A percentile compares a stretch with the other conserved stretches of the same genome.
Evolutionary conservation across 1,140 invertebrate species (phyloP).

Genomic region (Sesamia nonagrioides): DNA sequence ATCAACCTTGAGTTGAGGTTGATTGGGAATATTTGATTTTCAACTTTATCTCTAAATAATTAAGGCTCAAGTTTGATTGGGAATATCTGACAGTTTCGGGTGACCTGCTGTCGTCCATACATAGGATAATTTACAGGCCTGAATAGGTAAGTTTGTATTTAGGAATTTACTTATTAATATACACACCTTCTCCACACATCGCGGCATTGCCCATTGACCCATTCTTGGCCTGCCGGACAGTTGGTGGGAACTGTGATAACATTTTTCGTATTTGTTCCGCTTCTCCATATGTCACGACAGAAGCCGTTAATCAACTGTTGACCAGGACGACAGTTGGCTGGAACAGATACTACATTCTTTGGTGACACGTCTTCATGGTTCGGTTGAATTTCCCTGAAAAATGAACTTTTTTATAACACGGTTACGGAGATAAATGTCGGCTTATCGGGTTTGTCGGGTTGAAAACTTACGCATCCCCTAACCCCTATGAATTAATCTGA

Average conservation of each 20-base stretch:
- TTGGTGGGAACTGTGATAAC: slow-evolving; percentile 53
- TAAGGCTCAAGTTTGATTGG: too few species aligned
- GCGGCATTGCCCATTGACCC: slow-evolving; percentile 56
- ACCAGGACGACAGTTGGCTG: slow-evolving; percentile 59
- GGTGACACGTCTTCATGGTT: background rate
- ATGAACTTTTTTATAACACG: background rate
- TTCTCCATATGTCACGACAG: slow-evolving; percentile 61
- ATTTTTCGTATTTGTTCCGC: slow-evolving; percentile 20
- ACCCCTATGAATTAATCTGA: too few species aligned
- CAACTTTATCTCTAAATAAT: too few species aligned
- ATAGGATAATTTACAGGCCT: too few species aligned
- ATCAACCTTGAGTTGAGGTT: too few species aligned
- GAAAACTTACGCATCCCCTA: too few species aligned
- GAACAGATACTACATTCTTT: slow-evolving; percentile 44
- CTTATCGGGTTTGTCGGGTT: too few species aligned
- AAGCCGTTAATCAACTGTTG: slow-evolving; percentile 59
- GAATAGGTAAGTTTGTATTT: background rate
- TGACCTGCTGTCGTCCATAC: too few species aligned
- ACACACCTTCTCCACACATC: slow-evolving; percentile 53
- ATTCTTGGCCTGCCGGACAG: slow-evolving; percentile 52
- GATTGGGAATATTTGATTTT: too few species aligned
- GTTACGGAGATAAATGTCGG: too few species aligned
- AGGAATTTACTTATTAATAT: background rate
- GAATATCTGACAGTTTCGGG: too few species aligned
- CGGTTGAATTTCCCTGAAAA: background rate